Base-by-base conservation (phyloP, 2,888 invertebrate species). In the Pammene fasciana region DNA sequence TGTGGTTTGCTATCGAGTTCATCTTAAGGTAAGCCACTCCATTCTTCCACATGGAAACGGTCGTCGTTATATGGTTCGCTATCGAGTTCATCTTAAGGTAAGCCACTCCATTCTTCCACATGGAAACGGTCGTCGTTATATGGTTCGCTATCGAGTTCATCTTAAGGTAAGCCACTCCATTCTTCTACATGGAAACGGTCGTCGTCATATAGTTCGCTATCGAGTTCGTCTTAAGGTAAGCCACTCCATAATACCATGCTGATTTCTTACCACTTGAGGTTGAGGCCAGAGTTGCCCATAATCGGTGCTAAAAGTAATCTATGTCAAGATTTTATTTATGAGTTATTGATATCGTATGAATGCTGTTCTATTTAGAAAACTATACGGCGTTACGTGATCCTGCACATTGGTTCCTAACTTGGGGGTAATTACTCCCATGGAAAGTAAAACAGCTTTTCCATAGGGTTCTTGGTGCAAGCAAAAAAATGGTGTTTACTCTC, bases 1-100 rank as follows among this genome's bases (percentile, higher is more conserved):
- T 97, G 81, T 98, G 98, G 97, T 97, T 98, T 88, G 95, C 96
- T 73, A 94, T 97, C 79, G 98, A 98, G 91, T 98, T 97, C 87
- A 94, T 95, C 82, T 93, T 96, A 86, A 95, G 96, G 95, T 95
- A 86, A n/a, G n/a, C n/a, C n/a, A n/a, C n/a, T n/a, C n/a, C n/a
- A n/a, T n/a, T 98, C 76, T 96, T 97, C 93, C 96, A 97, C 90
- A 96, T 97, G 95, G 98, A 98, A 93, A 96, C 97, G 75, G 94
- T 97, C 73, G 97, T 98, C 82, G 96, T 98, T 81, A 94, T 97
- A 81, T 98, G 98, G 97, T 97, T 98, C 88, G 95, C 96, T 73
- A 94, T 97, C 79, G 98, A 98, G 91, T 98, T 97, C 87, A 94
- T 95, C 82, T 93, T 96, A 86, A 95, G 96, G 95, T 95, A 86